Base-by-base conservation (phyloP, 1,140 invertebrate species). In the Gonioctena quinquepunctata region DNA sequence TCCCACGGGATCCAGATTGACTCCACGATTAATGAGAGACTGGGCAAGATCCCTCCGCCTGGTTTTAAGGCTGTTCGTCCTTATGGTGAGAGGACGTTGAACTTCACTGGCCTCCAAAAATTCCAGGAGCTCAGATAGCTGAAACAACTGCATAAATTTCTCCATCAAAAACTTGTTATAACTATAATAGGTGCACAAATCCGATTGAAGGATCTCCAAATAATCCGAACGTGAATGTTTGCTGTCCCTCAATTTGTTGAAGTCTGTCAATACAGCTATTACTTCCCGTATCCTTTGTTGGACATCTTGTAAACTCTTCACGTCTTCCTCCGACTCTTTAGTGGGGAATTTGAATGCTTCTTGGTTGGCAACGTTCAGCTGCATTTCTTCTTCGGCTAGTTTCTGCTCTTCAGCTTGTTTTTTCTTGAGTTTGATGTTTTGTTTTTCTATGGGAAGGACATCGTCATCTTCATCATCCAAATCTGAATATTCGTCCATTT, bases 121-220 rank as follows among this genome's bases (percentile, higher is more conserved):
- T 80, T 99, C 96, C 73, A 98, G 87, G 19, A 99, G 85, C 83
- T 98, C 96, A 68, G 89, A 88, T 0, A 96, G 82, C 7, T 95
- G 90, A 83, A 99, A 99, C 69, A 99, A 87, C 79, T 98, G 90
- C 89, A 99, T 94, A 4, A 99, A 85, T 82, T 93, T 93, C 75
- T 93, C 91, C 93, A 99, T 99, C 8, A 99, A 84, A 83, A 95
- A 99, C 69, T 93, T 90, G 86, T 99, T 99, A 79, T 99, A 99
- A 79, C 93, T 95, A 84, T 98, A 99, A 83, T 98, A 99, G n/a
- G 88, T 86, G 79, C 96, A 98, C 11, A 99, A 85, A 86, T 99
- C 97, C 73, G 89, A 89, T 57, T 87, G 86, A 19, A 99, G 85
- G 6, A 96, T 84, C 1, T 90, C 86, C 1, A 93, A 83, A 80